A percentile compares a stretch with the other conserved stretches of the same genome.
Conservation (phyloP, 1,140 invertebrate species). For the Drosophila orosa region DNA sequence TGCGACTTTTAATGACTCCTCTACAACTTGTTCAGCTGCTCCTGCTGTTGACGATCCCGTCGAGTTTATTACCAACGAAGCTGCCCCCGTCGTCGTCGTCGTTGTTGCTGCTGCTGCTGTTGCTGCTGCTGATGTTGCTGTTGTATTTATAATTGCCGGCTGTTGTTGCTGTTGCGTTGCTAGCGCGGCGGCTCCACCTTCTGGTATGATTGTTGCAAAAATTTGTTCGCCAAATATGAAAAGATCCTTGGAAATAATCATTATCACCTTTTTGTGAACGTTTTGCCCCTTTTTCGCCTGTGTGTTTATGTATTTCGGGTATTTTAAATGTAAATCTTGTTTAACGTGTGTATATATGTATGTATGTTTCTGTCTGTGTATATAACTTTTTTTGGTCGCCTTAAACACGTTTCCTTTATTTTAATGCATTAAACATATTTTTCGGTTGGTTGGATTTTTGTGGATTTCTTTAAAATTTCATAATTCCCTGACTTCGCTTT, state of each 20-base stretch:
- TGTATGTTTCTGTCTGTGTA: constrained; percentile 20
- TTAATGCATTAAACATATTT: constrained; percentile 60
- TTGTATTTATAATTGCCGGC: constrained; percentile 33
- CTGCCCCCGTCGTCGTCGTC: constrained; percentile 31
- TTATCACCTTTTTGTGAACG: constrained; percentile 80
- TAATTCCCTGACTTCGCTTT: constrained; percentile 55
- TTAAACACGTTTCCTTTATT: constrained; percentile 64
- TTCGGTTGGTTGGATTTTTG: constrained; percentile 31
- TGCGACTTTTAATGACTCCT: constrained; percentile 73
- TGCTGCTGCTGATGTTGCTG: constrained; percentile 41
- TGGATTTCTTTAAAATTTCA: constrained; percentile 66
- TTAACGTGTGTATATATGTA: constrained; percentile 26
- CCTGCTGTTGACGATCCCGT: constrained; percentile 38
- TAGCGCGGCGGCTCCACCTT: constrained; percentile 66
- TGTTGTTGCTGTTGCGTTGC: constrained; percentile 59
- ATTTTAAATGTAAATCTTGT: constrained; percentile 58
- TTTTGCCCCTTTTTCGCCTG: constrained; percentile 39
- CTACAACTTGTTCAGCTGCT: constrained; percentile 82
- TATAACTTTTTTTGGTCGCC: constrained; percentile 55
- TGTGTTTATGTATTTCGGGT: constrained; percentile 18
- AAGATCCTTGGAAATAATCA: constrained; percentile 84
- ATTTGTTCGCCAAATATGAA: constrained; percentile 84
- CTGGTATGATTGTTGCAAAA: constrained; percentile 84
- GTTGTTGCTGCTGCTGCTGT: constrained; percentile 44
- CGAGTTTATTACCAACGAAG: constrained; percentile 61